phyloP scores from a whole-genome alignment of 2,888 invertebrate species.

The Teleogryllus oceanicus region DNA sequence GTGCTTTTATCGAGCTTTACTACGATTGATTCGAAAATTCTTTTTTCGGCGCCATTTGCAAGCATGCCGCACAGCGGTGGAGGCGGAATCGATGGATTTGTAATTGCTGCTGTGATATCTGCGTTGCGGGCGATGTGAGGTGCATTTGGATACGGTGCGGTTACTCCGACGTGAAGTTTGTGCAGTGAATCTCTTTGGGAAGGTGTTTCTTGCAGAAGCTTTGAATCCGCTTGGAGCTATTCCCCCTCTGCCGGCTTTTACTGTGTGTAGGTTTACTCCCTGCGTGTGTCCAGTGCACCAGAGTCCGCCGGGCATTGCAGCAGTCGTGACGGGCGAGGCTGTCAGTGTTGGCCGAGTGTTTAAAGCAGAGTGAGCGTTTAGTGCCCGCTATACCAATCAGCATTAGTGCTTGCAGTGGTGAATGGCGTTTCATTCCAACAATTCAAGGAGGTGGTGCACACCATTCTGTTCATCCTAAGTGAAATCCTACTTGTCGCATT shows the following conservation, averaged over 20 bases:
- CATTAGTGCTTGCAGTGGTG: no score
- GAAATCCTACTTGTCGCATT: no score
- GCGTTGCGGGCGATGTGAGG: not conserved
- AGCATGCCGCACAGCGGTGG: slow-evolving; percentile 20
- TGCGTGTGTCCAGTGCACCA: slow-evolving; percentile 2
- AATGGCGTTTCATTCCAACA: no score
- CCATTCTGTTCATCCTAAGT: no score
- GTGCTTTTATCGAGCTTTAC: no score
- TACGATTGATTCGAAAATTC: not conserved
- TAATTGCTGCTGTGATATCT: not conserved
- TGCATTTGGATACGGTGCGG: not conserved
- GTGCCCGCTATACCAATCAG: not conserved
- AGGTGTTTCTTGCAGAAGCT: no score
- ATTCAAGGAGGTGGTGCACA: no score
- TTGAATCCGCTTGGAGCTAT: not conserved
- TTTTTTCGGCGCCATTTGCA: slow-evolving; percentile 28
- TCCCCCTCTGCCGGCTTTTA: not conserved
- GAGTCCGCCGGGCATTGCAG: not conserved
- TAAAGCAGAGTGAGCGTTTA: not conserved
- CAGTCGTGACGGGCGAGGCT: not conserved
- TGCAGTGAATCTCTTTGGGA: no score
- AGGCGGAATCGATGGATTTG: slow-evolving; percentile 23
- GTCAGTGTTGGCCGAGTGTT: not conserved
- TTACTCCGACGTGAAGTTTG: no score
- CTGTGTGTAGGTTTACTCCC: not conserved